phyloP scores from a whole-genome alignment of 2,797 vertebrate species.

The Sphaeramia orbicularis region DNA sequence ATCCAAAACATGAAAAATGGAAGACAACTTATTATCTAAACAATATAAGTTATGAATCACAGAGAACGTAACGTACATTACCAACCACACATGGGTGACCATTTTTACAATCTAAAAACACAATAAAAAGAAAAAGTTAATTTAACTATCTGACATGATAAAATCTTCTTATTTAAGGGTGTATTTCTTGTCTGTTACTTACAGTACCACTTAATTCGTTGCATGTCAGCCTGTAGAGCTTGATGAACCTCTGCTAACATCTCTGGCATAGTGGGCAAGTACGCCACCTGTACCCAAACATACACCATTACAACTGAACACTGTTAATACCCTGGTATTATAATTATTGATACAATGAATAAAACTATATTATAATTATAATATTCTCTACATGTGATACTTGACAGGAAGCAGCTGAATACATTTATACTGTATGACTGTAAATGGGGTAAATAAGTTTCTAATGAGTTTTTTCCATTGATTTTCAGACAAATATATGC shows the following conservation, averaged over 20 bases:
- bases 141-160: background rate
- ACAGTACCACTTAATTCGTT: constrained; percentile 94
- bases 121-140: background rate
- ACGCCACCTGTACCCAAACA: constrained; percentile 87
- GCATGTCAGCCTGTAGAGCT: background rate
- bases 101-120: constrained; percentile 88
- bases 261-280: constrained; percentile 95
- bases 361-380: too few species aligned
- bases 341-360: too few species aligned
- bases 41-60: background rate
- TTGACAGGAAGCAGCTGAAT: too few species aligned
- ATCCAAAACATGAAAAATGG: too few species aligned
- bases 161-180: background rate
- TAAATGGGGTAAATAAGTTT: too few species aligned
- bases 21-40: too few species aligned
- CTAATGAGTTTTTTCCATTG: too few species aligned
- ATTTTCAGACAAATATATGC: too few species aligned
- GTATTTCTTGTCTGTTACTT: constrained; percentile 77
- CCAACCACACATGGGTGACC: constrained; percentile 91
- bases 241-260: constrained; percentile 82
- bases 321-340: too few species aligned
- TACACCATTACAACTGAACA: too few species aligned
- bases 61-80: constrained; percentile 85
- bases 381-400: too few species aligned
- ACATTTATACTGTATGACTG: too few species aligned